These are phyloP conservation scores for Paedocypris sp. DNA, from an alignment of 2,113 vertebrate species.

Conservation along the genomic window DNA sequence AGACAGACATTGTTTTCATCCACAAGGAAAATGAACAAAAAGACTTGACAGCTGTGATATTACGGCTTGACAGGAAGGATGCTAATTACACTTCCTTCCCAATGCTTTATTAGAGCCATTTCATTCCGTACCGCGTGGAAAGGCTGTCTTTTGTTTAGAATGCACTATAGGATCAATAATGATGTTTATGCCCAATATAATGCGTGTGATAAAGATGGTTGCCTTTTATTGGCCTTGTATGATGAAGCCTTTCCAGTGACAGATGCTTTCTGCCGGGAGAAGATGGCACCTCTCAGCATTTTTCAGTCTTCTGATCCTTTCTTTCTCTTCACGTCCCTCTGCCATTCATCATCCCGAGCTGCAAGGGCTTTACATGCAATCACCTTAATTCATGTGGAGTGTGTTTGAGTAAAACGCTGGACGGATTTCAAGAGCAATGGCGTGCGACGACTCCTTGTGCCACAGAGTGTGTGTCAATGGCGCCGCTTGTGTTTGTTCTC, in stretches of 20 bases:
- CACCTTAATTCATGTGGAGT: constrained; percentile 24
- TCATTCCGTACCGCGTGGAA: neutral
- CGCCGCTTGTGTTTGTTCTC: neutral
- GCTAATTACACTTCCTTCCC: neutral
- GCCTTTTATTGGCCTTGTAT: too few species aligned
- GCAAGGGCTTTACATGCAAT: constrained; percentile 12
- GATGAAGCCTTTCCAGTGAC: neutral
- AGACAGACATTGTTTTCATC: neutral
- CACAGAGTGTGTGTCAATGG: neutral
- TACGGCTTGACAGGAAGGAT: neutral
- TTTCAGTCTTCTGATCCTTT: constrained; percentile 15
- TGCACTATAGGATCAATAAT: too few species aligned
- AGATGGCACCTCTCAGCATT: constrained; percentile 19
- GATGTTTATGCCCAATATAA: too few species aligned
- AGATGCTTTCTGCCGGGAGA: neutral
- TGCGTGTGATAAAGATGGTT: too few species aligned
- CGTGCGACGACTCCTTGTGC: too few species aligned
- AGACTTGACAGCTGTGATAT: neutral
- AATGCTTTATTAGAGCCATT: neutral
- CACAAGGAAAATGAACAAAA: neutral
- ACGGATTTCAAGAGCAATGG: constrained; percentile 10
- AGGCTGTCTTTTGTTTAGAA: too few species aligned
- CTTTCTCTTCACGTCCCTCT: constrained; percentile 8
- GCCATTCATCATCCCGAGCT: constrained; percentile 18
- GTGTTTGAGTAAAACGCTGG: neutral